A percentile compares a stretch with the other conserved stretches of the same genome.
Conservation (phyloP, 2,888 invertebrate species). For the Scrobipalpa atriplicella region DNA sequence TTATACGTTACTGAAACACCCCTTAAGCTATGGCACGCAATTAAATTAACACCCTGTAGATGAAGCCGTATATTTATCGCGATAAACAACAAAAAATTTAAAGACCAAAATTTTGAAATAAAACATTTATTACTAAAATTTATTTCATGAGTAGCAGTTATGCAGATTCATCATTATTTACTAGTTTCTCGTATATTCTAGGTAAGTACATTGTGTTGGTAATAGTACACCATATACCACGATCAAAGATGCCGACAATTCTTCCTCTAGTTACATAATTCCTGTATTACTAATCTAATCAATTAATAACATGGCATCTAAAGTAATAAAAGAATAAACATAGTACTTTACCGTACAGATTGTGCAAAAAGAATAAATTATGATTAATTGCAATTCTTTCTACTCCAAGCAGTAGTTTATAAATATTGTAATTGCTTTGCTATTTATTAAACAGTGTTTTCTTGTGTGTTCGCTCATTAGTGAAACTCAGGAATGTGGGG, state of each 20-base stretch:
- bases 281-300: background rate
- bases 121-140: no score
- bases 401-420: background rate
- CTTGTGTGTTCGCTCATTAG: constrained; percentile 23
- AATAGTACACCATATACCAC: no score
- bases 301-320: background rate
- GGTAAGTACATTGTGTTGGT: no score
- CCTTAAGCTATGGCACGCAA: no score
- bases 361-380: constrained; percentile 9
- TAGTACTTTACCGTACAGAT: constrained; percentile 1
- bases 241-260: background rate
- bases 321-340: background rate
- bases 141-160: no score
- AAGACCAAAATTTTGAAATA: no score
- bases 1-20: no score
- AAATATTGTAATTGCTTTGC: constrained; percentile 18
- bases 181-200: no score
- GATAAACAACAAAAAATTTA: no score
- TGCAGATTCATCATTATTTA: no score
- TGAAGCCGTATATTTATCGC: no score
- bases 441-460: constrained; percentile 3
- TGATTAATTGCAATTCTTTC: background rate
- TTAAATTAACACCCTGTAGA: no score
- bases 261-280: background rate
- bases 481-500: constrained; percentile 32